A percentile compares a stretch with the other conserved stretches of the same genome.
Evolutionary conservation across 2,888 invertebrate genomes (phyloP).

Genomic region (Limnephilus marmoratus): DNA sequence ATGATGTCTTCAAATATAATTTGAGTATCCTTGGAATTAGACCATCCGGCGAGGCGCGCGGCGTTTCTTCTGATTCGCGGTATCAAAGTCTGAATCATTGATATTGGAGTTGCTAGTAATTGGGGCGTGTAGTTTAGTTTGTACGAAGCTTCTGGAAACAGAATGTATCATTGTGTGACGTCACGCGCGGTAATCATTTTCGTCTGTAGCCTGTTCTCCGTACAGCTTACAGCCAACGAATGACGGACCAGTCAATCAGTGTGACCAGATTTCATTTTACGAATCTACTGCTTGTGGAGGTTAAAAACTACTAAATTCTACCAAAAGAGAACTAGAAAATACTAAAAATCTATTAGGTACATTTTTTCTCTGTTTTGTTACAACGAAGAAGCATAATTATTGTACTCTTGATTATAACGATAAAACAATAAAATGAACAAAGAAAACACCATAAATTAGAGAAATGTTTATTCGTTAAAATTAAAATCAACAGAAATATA

Average conservation of each 20-base stretch:
- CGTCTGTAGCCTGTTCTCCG: not conserved
- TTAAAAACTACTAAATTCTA: no score
- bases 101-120: not conserved
- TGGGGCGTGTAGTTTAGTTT: not conserved
- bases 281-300: no score
- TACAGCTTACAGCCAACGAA: not conserved
- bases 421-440: no score
- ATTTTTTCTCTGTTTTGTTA: no score
- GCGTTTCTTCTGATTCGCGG: not conserved
- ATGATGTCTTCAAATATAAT: not conserved
- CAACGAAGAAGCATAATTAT: no score
- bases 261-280: no score
- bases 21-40: not conserved
- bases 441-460: no score
- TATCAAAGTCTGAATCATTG: not conserved
- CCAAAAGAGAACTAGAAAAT: no score
- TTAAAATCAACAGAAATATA: no score
- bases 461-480: no score
- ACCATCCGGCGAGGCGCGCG: not conserved
- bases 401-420: no score
- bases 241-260: not conserved
- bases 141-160: not conserved
- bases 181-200: not conserved
- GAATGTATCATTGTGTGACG: not conserved
- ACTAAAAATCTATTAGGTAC: no score